Base-by-base conservation (phyloP, 2,113 vertebrate genomes). In the Rhagologus leucostigma region DNA sequence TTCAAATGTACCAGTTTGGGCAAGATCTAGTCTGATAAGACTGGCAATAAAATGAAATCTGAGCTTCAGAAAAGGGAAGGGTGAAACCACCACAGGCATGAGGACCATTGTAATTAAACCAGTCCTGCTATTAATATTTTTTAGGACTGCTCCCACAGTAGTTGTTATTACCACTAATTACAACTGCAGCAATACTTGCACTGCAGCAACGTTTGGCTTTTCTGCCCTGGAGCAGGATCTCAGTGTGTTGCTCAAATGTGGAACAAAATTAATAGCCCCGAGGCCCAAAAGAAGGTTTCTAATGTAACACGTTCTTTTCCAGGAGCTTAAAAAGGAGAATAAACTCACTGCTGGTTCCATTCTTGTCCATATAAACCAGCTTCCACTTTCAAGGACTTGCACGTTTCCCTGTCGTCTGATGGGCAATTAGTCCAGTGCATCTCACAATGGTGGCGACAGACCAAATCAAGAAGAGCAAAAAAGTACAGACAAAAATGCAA, bases 401-500 rank as follows among this genome's bases (percentile, higher is more conserved):
- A 85, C 7, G 20, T 83, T 96, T 88, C 56, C 82, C 59, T 92
- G 82, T 80, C 83, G 49, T 90, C 49, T 44, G 78, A 87, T 9
- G 59, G 77, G 84, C 81, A 95, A 82, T 81, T 91, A 95, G 81
- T 92, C 60, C 89, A 81, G 68, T 7, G 50, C 90, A 67, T 90
- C 79, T 84, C 86, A 89, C 89, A 94, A 78, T 84, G 93, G 86
- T 95, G 84, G 68, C 11, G 3, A 56, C 30, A 84, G 86, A 88
- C 76, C 85, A 96, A 93, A 88, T 74, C 76, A 63, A 86, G 83
- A 88, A 12, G 39, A 84, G 42, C 6, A 35, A 86, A 80, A 69
- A 90, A 93, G 71, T 46, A 23, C 82, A 92, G 86, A 90, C 70
- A 93, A 90, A 94, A 95, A 93, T 39, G 52, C 89, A 94, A 26